phyloP scores from a whole-genome alignment of 2,797 vertebrate genomes.

The Macropodus opercularis region DNA sequence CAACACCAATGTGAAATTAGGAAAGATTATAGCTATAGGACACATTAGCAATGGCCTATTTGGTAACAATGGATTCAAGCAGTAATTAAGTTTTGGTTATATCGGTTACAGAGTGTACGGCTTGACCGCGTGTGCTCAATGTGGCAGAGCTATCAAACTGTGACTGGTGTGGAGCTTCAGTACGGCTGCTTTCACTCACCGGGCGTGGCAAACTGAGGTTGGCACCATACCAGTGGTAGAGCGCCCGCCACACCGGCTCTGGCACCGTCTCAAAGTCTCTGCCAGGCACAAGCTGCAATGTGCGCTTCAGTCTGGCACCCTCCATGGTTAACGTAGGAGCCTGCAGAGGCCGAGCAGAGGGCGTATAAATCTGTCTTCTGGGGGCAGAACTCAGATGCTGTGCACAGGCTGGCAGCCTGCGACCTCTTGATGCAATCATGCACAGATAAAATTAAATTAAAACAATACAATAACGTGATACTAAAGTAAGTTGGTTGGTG shows the following conservation, averaged over 20 bases:
- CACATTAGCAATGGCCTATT: too few species aligned
- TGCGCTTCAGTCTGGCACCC: slow-evolving; percentile 91
- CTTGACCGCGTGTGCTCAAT: too few species aligned
- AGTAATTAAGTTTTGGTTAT: too few species aligned
- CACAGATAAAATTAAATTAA: slow-evolving; percentile 51
- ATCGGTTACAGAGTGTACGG: too few species aligned
- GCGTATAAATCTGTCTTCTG: slow-evolving; percentile 15
- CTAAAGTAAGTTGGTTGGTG: too few species aligned
- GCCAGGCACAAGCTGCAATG: slow-evolving; percentile 82
- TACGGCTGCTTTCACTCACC: slow-evolving; percentile 79
- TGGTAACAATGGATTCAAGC: too few species aligned
- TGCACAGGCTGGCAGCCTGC: slow-evolving; percentile 3
- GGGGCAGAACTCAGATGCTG: slow-evolving; percentile 31
- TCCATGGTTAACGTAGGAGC: slow-evolving; percentile 95
- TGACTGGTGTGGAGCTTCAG: too few species aligned
- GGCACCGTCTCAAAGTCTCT: slow-evolving; percentile 94
- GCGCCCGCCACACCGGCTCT: slow-evolving; percentile 97
- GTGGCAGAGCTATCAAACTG: too few species aligned
- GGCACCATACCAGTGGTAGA: slow-evolving; percentile 99
- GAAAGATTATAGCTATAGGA: too few species aligned
- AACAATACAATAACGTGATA: too few species aligned
- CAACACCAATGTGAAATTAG: too few species aligned
- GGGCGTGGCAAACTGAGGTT: slow-evolving; percentile 95
- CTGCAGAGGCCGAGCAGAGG: slow-evolving; percentile 69
- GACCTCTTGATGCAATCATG: slow-evolving; percentile 24